Conservation (phyloP, 2,113 vertebrate genomes). For the Hylia prasina region DNA sequence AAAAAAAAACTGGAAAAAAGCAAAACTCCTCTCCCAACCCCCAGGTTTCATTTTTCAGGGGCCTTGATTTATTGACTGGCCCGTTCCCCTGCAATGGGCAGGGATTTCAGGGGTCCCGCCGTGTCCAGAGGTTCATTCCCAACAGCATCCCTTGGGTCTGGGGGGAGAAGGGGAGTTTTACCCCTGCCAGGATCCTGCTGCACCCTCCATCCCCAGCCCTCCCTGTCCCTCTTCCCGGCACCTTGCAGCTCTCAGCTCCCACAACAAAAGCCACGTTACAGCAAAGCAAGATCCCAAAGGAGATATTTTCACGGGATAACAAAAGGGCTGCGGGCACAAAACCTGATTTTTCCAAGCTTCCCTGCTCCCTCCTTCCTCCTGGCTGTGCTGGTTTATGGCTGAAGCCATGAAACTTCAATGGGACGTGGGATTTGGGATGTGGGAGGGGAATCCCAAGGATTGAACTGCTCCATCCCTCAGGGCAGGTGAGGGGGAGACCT, state of each 20-base stretch:
- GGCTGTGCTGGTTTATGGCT: background rate
- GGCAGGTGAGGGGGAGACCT: background rate
- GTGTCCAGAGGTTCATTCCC: background rate
- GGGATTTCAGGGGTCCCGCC: background rate
- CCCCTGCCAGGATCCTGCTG: background rate
- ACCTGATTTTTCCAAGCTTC: background rate
- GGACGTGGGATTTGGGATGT: background rate
- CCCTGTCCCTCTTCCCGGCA: background rate
- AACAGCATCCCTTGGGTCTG: background rate
- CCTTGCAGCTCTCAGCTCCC: background rate
- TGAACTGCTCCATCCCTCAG: background rate
- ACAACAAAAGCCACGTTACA: background rate
- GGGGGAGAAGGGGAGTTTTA: background rate
- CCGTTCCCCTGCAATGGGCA: conserved; percentile 20
- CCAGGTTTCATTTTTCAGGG: conserved; percentile 25
- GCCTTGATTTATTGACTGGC: conserved; percentile 61
- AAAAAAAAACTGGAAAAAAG: background rate
- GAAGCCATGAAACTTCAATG: background rate
- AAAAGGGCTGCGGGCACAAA: background rate
- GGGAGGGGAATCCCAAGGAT: background rate
- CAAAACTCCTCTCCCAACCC: background rate
- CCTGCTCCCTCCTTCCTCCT: background rate
- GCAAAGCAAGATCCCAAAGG: background rate
- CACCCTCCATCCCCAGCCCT: background rate
- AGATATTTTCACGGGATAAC: background rate